These are phyloP conservation scores for Bothrops alternatus DNA, from an alignment of 2,797 vertebrate species.

Conservation along the genomic window DNA sequence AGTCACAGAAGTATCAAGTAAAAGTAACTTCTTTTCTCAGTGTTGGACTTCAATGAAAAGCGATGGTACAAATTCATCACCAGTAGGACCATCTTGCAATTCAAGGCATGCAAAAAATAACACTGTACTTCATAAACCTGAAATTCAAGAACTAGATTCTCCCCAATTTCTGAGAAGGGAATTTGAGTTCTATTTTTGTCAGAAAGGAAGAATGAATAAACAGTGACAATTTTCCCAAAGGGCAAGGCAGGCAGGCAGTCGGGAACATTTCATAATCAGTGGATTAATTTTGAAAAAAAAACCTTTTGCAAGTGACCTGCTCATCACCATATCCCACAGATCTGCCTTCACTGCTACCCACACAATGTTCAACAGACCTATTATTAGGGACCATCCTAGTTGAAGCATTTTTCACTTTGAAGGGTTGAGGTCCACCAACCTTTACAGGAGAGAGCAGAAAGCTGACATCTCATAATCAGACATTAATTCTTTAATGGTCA, in stretches of 20 bases:
- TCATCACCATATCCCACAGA: neutral
- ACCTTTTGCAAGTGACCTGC: neutral
- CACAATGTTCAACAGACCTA: neutral
- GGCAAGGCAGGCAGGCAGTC: neutral
- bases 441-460: neutral
- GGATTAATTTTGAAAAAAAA: neutral
- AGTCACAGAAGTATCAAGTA: constrained; percentile 25
- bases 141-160: neutral
- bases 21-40: constrained; percentile 25
- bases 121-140: neutral
- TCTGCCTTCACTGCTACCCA: neutral
- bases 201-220: neutral
- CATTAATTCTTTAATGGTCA: neutral
- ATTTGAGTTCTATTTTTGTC: neutral
- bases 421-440: neutral
- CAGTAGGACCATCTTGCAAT: neutral
- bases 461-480: neutral
- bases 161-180: neutral
- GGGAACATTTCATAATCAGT: neutral
- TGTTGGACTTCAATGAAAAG: constrained; percentile 5
- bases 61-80: neutral
- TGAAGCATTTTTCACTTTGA: neutral
- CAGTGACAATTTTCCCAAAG: neutral
- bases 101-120: neutral
- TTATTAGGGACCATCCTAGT: neutral